phyloP scores from a whole-genome alignment of 2,113 vertebrate species.

The Eudyptes chrysolophus region DNA sequence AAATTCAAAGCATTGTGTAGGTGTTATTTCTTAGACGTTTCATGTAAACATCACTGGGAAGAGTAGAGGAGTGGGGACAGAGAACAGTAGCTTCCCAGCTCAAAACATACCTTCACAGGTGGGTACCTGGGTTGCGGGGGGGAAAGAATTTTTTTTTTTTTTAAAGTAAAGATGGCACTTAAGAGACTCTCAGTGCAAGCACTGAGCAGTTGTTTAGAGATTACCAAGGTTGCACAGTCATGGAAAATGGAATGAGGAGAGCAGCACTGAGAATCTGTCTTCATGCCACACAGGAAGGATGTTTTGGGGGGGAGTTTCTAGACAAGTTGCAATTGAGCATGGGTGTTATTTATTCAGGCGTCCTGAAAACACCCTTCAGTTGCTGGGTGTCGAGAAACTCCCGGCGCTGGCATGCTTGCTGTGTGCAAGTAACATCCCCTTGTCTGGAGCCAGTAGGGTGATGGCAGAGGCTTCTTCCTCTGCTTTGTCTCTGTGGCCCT shows the following conservation, averaged over 20 bases:
- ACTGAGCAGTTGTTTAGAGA: background rate
- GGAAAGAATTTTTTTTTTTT: background rate
- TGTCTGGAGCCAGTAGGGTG: background rate
- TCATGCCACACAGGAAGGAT: background rate
- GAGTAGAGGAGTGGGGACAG: background rate
- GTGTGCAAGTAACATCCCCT: background rate
- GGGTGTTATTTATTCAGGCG: background rate
- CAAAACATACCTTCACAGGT: background rate
- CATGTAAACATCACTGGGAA: background rate
- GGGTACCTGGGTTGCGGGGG: fast-evolving
- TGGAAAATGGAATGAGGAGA: background rate
- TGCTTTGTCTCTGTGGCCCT: background rate
- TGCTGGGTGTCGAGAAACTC: too few species aligned
- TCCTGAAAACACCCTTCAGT: background rate
- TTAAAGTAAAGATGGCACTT: background rate
- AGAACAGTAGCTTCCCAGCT: background rate
- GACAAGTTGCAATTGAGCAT: background rate
- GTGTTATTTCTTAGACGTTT: background rate
- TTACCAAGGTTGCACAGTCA: background rate
- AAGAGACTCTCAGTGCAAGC: background rate
- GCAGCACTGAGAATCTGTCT: background rate
- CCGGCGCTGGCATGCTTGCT: too few species aligned
- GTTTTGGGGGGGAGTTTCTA: background rate
- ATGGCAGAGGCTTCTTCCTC: background rate
- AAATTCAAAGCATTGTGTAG: background rate